phyloP scores from a whole-genome alignment of 2,888 invertebrate species.

The Cylindroiulus punctatus region DNA sequence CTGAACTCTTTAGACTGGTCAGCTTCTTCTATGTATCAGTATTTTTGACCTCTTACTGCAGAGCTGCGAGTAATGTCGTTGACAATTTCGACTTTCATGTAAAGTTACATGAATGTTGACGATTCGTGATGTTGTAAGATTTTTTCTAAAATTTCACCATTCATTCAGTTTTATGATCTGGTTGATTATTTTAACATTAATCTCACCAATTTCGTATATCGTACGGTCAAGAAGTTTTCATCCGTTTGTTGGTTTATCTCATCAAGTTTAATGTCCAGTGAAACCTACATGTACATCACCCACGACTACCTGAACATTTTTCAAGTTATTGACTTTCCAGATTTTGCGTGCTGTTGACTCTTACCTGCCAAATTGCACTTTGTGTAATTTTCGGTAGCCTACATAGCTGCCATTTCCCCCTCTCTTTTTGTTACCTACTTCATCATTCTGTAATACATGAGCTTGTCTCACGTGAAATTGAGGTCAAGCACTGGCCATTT shows the following conservation, averaged over 20 bases:
- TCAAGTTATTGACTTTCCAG: constrained; percentile 24
- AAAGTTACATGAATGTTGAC: no score
- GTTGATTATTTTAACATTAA: no score
- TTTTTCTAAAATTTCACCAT: no score
- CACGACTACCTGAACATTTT: neutral
- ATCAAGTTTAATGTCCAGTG: neutral
- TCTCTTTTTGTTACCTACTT: neutral
- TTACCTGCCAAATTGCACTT: neutral
- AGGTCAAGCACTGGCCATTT: constrained; percentile 23
- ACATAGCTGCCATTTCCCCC: constrained; percentile 45
- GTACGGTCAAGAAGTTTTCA: no score
- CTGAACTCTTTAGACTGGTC: no score
- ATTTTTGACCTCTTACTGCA: no score
- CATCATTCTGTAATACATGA: neutral
- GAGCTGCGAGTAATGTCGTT: no score
- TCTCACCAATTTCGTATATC: no score
- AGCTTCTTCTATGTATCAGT: no score
- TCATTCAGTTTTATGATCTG: no score
- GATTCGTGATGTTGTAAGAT: no score
- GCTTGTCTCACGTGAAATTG: constrained; percentile 34
- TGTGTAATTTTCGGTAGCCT: constrained; percentile 43
- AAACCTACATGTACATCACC: neutral
- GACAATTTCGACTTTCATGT: no score
- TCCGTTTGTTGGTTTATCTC: neutral
- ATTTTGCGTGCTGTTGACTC: constrained; percentile 11